Base-by-base conservation (phyloP, 2,888 invertebrate genomes). In the Drosophila birchii region DNA sequence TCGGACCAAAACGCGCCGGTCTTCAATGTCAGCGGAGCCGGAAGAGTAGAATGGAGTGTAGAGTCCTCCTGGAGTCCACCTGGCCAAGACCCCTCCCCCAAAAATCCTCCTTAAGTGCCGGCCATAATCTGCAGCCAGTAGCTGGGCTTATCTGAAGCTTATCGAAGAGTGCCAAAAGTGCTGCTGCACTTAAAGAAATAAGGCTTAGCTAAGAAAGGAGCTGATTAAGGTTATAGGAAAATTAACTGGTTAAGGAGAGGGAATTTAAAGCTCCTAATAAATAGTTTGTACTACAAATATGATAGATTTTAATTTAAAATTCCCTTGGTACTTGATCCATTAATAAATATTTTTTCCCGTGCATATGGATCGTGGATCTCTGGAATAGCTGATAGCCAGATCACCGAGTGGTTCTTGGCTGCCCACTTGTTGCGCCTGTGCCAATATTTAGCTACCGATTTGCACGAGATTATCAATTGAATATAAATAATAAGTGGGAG, bases 371-470 rank as follows among this genome's bases (percentile, higher is more conserved):
- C 64, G 38, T 5, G 45, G n/a, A 60, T 49, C 63, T 41, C 26
- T 29, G 29, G 38, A 54, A 54, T 44, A 45, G 38, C 45, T 43
- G 64, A 66, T 66, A 47, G 23, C 34, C 14, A 41, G 64, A 66
- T 66, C 62, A 23, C 34, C n/a, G 18, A 43, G 60, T 57, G 29
- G 3, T 47, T 23, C 16, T 16, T 32, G 39, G 39, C 72, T 84
- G 86, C 86, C 82, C 88, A 83, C 82, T 88, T 86, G 83, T 76
- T 86, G 88, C 71, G 78, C 58, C 83, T 86, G 76, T 80, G 86
- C 68, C 81, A 86, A 84, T 79, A 88, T 79, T 84, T 86, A 81
- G 84, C 88, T 84, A 81, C 84, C 84, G 84, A 88, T 85, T 88
- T 79, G 84, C 84, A 73, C 75, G 58, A 86, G 84, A 85, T 85